Conservation (phyloP, 1,140 invertebrate genomes). For the Ephestia elutella region DNA sequence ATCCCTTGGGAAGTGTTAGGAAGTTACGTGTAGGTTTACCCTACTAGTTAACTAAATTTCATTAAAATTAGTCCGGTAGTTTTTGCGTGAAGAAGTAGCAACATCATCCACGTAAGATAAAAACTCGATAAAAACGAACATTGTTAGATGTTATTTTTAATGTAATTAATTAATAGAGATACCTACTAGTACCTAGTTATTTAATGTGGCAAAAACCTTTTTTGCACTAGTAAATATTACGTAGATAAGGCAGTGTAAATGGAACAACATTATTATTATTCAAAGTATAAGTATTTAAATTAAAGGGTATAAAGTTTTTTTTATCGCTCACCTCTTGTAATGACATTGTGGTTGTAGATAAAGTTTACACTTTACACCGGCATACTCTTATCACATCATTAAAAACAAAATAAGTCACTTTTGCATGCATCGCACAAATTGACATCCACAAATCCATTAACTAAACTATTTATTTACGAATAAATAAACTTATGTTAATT, state of each 20-base stretch:
- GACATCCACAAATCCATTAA: constrained; percentile 12
- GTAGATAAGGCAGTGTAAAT: too few species aligned
- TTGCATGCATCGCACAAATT: constrained; percentile 19
- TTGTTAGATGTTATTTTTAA: too few species aligned
- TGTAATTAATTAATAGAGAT: too few species aligned
- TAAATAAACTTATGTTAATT: background rate
- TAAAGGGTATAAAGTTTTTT: background rate
- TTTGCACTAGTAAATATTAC: too few species aligned
- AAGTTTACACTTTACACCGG: constrained; percentile 41
- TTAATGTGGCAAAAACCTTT: too few species aligned
- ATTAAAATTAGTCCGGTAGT: too few species aligned
- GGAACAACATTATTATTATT: background rate
- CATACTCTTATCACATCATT: constrained; percentile 43
- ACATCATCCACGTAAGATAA: too few species aligned
- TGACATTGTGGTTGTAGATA: constrained; percentile 45
- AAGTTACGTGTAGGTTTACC: too few species aligned
- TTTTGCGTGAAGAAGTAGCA: too few species aligned
- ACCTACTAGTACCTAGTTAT: too few species aligned
- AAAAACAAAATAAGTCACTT: constrained; percentile 32
- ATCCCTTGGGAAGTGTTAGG: background rate
- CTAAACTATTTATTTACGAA: constrained; percentile 9
- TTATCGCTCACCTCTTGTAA: constrained; percentile 56
- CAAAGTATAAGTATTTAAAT: background rate
- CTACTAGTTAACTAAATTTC: too few species aligned
- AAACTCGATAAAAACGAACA: too few species aligned